These are phyloP conservation scores for Palythoa heliodiscus DNA, from an alignment of 92 coral and sea anemone species.

Conservation along the genomic window DNA sequence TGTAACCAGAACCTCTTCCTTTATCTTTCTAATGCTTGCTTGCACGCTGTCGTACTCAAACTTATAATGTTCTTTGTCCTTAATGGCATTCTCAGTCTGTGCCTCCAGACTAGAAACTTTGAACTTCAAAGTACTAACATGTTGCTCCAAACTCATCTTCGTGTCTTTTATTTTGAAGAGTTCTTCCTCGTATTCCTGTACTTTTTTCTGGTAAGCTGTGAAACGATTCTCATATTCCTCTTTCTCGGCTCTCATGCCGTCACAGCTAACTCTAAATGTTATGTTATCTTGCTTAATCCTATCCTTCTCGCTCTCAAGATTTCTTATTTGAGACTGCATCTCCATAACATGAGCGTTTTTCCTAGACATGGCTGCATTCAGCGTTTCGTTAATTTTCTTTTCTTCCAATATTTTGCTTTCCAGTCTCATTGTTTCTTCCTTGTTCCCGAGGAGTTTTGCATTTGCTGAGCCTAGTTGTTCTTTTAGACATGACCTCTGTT, in stretches of 20 bases:
- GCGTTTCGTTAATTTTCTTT: conserved; percentile 80
- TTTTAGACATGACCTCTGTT: conserved; percentile 74
- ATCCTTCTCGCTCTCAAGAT: conserved; percentile 65
- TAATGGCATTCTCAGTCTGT: conserved; percentile 54
- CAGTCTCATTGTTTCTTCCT: conserved; percentile 72
- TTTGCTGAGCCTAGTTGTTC: conserved; percentile 75
- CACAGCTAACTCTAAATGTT: conserved; percentile 57
- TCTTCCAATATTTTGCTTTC: conserved; percentile 85
- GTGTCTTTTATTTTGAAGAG: conserved; percentile 62
- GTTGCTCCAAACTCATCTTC: conserved; percentile 62
- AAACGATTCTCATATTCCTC: conserved; percentile 68
- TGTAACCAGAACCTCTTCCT: conserved; percentile 62
- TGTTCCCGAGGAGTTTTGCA: conserved; percentile 59
- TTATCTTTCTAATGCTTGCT: conserved; percentile 54
- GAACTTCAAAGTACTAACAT: conserved; percentile 64
- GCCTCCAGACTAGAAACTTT: conserved; percentile 63
- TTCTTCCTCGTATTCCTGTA: conserved; percentile 64
- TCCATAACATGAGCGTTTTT: conserved; percentile 68
- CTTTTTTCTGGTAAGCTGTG: conserved; percentile 63
- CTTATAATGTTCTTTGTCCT: conserved; percentile 71
- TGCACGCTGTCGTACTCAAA: conserved; percentile 65
- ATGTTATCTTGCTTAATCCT: conserved; percentile 62
- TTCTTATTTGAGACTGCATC: conserved; percentile 57
- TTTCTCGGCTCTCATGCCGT: conserved; percentile 80
- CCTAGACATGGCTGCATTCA: conserved; percentile 66